phyloP scores from a whole-genome alignment of 2,888 invertebrate species.

The Myathropa florea region DNA sequence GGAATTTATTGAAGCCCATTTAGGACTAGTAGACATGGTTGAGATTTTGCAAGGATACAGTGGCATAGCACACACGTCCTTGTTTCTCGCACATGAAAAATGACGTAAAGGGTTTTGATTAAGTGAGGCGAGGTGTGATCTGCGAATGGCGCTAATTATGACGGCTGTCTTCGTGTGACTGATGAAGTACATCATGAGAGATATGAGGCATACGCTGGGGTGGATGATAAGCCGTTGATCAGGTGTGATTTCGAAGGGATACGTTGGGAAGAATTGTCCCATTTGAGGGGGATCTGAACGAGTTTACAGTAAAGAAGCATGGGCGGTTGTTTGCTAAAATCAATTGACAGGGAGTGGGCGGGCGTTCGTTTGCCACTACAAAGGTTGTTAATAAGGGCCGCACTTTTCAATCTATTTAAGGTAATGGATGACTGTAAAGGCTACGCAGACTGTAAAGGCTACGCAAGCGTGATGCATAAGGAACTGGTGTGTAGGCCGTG shows the following conservation, averaged over 20 bases:
- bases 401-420: too few species aligned
- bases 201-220: neutral
- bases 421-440: too few species aligned
- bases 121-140: slow-evolving; percentile 41
- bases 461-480: too few species aligned
- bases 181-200: neutral
- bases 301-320: too few species aligned
- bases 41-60: slow-evolving; percentile 54
- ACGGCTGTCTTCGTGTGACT: slow-evolving; percentile 28
- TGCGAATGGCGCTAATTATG: slow-evolving; percentile 52
- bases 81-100: slow-evolving; percentile 13
- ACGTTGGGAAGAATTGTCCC: neutral
- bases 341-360: too few species aligned
- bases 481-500: too few species aligned
- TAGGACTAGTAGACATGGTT: slow-evolving; percentile 33
- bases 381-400: too few species aligned
- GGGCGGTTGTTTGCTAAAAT: too few species aligned
- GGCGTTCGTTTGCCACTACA: too few species aligned
- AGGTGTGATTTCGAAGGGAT: neutral
- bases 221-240: neutral
- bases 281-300: neutral
- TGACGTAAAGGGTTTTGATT: slow-evolving; percentile 55
- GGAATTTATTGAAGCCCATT: slow-evolving; percentile 55
- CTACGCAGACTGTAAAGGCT: too few species aligned
- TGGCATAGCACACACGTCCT: neutral